Evolutionary conservation across 2,888 invertebrate genomes (phyloP), one percentile per base, ranked within the genome.

Genomic region (Apotomis capreana): DNA sequence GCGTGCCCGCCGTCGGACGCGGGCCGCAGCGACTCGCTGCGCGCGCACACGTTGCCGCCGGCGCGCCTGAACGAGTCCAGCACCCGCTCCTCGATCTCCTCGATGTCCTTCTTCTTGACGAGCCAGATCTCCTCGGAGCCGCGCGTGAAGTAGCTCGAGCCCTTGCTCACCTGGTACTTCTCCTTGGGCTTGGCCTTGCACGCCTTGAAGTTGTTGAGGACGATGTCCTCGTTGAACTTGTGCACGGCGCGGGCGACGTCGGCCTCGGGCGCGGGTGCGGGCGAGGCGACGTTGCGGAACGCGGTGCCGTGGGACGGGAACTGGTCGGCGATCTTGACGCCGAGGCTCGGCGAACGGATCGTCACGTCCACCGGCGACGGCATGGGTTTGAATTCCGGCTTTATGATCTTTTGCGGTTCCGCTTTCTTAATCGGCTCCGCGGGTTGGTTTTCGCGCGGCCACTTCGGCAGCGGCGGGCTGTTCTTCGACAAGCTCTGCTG

Each of bases 111-210:
- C 80, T 93, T 93, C 81, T 93, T 93, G n/a, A 93, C 93, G 55
- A 93, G 83, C 93, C 93, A 93, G 58, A 93, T 93, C 78, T 93
- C 93, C 72, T 93, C 93, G 0, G 93, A 89, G 12, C 93, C 93
- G 60, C 93, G 82, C 1, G 91, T 91, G 82, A 91, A 92, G 80
- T 92, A 93, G 74, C 91, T 91, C 37, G 92, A 91, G 0, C 92
- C 92, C 75, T 92, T 92, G 77, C 90, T 90, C 36, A 91, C 90
- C 13, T 90, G 89, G 74, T 89, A 88, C 77, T 89, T 88, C 74
- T 91, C 89, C 74, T 90, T 90, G 59, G 80, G 86, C 80, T 90
- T 90, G 49, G 86, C 78, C 80, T 92, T 92, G 81, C 91, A 91
- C 5, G 87, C 77, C 78, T 90, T 90, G 77, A 87, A 81, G 79